A percentile compares a stretch with the other conserved stretches of the same genome.
phyloP scores from a whole-genome alignment of 2,888 invertebrate species.

The Apamea crenata region DNA sequence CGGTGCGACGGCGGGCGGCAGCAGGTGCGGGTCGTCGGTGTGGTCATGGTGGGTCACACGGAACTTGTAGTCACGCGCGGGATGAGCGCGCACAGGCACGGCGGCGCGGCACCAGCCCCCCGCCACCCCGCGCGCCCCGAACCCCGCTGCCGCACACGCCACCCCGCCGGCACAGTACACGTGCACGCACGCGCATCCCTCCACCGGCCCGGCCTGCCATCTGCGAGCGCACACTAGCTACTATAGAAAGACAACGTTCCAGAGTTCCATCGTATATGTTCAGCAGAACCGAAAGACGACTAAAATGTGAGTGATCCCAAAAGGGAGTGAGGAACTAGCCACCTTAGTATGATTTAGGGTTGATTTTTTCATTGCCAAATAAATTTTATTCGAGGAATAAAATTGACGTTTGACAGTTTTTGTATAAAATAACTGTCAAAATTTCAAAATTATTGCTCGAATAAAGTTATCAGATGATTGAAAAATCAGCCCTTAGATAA shows the following conservation, averaged over 20 bases:
- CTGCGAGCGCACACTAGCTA: constrained; percentile 3
- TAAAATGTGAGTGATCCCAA: background rate
- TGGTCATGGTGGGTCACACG: constrained; percentile 69
- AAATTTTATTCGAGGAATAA: too few relatives aligned
- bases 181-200: constrained; percentile 62
- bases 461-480: too few relatives aligned
- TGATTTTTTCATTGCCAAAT: too few relatives aligned
- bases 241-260: background rate
- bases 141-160: constrained; percentile 21
- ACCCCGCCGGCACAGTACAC: constrained; percentile 30
- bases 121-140: constrained; percentile 4
- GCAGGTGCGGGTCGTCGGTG: constrained; percentile 72
- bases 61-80: constrained; percentile 72
- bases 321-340: too few relatives aligned
- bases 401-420: too few relatives aligned
- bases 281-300: background rate
- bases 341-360: background rate
- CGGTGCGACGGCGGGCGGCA: constrained; percentile 53
- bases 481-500: too few relatives aligned
- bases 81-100: constrained; percentile 67
- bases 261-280: background rate
- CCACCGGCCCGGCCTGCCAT: constrained; percentile 57
- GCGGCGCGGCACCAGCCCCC: constrained; percentile 70
- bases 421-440: too few relatives aligned
- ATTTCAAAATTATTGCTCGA: too few relatives aligned